Evolutionary conservation across 92 coral and sea anemone species (phyloP).

Genomic region (Plumapathes pennacea): DNA sequence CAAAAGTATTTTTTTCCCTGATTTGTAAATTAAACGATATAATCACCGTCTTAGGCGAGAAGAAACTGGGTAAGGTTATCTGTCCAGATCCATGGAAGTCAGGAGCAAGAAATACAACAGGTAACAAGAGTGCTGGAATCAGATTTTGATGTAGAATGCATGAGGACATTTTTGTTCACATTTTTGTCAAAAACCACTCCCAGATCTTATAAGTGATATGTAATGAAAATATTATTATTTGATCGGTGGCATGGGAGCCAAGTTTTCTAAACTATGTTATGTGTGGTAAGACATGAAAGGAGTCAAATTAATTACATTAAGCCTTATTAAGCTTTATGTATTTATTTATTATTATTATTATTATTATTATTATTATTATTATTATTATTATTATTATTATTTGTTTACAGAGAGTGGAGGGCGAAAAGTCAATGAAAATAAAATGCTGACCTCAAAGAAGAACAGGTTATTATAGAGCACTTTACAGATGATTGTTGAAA

Average conservation of each 20-base stretch:
- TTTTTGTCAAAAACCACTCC: no score
- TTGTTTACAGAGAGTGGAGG: constrained; percentile 81
- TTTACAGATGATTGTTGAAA: no score
- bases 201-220: no score
- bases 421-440: constrained; percentile 89
- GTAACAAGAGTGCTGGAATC: constrained; percentile 24
- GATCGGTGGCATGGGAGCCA: no score
- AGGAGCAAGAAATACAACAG: constrained; percentile 96
- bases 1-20: no score
- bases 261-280: background rate
- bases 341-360: no score
- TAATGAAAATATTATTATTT: no score
- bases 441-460: constrained; percentile 89
- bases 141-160: no score
- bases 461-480: constrained; percentile 62
- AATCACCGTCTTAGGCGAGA: constrained; percentile 61
- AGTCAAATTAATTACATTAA: background rate
- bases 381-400: background rate
- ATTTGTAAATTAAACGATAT: background rate
- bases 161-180: no score
- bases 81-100: constrained; percentile 99
- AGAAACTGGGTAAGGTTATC: constrained; percentile 92
- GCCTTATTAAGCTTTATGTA: no score
- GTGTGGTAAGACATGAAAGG: background rate
- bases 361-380: no score